phyloP scores from a whole-genome alignment of 2,888 invertebrate genomes.

The Leptinotarsa peninsularis region DNA sequence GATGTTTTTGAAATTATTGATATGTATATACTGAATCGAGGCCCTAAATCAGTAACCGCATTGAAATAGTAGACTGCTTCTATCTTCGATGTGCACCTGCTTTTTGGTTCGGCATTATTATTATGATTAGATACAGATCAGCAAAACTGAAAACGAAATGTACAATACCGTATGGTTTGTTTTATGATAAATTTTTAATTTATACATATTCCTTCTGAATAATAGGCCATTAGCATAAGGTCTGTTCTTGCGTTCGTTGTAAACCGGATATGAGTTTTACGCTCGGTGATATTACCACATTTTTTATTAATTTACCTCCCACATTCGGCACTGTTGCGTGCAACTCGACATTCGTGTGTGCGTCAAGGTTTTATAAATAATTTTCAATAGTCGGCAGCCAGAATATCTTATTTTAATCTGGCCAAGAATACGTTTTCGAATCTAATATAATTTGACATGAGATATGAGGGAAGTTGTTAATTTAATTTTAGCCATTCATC shows the following conservation, averaged over 20 bases:
- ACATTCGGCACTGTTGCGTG: constrained; percentile 38
- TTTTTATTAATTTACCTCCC: constrained; percentile 23
- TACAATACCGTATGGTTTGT: neutral
- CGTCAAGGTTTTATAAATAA: constrained; percentile 49
- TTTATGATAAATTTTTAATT: neutral
- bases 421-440: constrained; percentile 41
- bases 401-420: constrained; percentile 37
- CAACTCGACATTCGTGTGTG: constrained; percentile 45
- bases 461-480: constrained; percentile 33
- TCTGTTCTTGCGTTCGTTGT: constrained; percentile 6
- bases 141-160: neutral
- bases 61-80: too few species aligned
- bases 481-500: constrained; percentile 35
- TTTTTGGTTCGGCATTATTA: too few species aligned
- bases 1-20: too few species aligned
- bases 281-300: constrained; percentile 16
- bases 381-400: constrained; percentile 39
- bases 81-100: too few species aligned
- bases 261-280: constrained; percentile 20
- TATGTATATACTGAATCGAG: too few species aligned
- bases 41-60: too few species aligned
- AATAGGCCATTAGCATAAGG: neutral
- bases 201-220: neutral
- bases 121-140: too few species aligned
- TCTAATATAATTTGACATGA: constrained; percentile 41